Evolutionary conservation across 2,888 invertebrate species (phyloP).

Genomic region (Thecophora atra): DNA sequence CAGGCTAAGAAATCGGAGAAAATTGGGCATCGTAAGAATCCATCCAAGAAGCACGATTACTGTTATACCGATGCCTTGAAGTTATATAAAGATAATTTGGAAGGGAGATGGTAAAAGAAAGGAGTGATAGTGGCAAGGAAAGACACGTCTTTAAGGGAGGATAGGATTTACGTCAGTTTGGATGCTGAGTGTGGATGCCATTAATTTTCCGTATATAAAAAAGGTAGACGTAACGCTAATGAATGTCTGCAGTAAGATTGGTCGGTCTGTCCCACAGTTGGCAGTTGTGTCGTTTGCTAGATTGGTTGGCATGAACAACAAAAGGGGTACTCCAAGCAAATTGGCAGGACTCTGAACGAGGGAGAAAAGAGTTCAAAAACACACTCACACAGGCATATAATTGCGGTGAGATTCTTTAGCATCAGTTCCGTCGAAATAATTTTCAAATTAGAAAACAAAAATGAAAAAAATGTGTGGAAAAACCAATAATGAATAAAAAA

Average conservation of each 20-base stretch:
- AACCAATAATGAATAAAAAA: not conserved
- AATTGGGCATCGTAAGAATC: slow-evolving; percentile 22
- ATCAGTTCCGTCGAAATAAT: slow-evolving; percentile 9
- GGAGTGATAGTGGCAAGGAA: not conserved
- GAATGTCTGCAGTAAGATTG: slow-evolving; percentile 20
- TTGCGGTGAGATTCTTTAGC: slow-evolving; percentile 16
- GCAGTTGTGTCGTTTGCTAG: not conserved
- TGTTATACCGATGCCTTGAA: not conserved
- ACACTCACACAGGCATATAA: slow-evolving; percentile 9
- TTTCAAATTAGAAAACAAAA: slow-evolving; percentile 7
- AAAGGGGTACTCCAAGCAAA: not conserved
- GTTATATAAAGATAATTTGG: not conserved
- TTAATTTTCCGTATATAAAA: not conserved
- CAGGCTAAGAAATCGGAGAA: slow-evolving; percentile 24
- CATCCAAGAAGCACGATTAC: slow-evolving; percentile 14
- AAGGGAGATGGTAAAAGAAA: not conserved
- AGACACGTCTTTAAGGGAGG: not conserved
- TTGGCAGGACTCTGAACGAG: not conserved
- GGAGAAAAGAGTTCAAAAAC: not conserved
- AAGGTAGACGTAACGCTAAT: slow-evolving; percentile 27
- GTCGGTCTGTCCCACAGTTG: not conserved
- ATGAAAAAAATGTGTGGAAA: too few species aligned
- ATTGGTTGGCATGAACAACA: not conserved
- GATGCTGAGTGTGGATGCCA: not conserved
- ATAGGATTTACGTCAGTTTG: not conserved